Evolutionary conservation across 2,113 vertebrate genomes (phyloP), one percentile per base, ranked within the genome.

Genomic region (Oryzias curvinotus): DNA sequence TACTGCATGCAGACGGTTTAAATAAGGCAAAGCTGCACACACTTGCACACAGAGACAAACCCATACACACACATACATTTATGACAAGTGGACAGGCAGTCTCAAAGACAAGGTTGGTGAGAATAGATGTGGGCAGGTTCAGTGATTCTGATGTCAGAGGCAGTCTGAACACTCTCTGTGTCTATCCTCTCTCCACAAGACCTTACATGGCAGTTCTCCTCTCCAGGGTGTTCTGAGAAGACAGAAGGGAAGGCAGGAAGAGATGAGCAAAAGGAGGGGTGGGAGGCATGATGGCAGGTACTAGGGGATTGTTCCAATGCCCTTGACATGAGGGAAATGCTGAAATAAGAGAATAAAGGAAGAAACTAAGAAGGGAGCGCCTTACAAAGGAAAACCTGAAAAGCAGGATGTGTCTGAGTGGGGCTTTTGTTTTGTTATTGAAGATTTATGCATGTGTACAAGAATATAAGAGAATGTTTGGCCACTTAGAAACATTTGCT

Each of bases 201-300:
- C 85, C 88, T 88, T 85, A 89, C 88, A 89, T 87, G 87, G 85
- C 88, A 88, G 79, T 80, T 86, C 84, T 75, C 60, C 77, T 89
- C 87, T 86, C 85, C 23, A 47, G 85, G 84, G 85, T 83, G 73
- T 83, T 85, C 71, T 77, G 45, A 81, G 80, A 84, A 90, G 85
- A 88, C 73, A 87, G 78, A 59, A 68, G 63, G 64, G 72, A 74
- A 7, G 49, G 68, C 14, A 51, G 71, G 67, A 61, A 50, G 49
- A 54, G 66, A 49, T 57, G 57, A 61, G 61, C 30, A 1, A 45
- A 62, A 60, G 58, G 43, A 45, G 48, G 75, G 18, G 12, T 26
- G 51, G 41, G 43, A 21, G 5, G 53, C 14, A 55, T 3, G 19
- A 77, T 82, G 82, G 80, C 84, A 86, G 87, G 83, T 90, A 88